phyloP scores from a whole-genome alignment of 2,888 invertebrate genomes.

The Habroteleia sp. region DNA sequence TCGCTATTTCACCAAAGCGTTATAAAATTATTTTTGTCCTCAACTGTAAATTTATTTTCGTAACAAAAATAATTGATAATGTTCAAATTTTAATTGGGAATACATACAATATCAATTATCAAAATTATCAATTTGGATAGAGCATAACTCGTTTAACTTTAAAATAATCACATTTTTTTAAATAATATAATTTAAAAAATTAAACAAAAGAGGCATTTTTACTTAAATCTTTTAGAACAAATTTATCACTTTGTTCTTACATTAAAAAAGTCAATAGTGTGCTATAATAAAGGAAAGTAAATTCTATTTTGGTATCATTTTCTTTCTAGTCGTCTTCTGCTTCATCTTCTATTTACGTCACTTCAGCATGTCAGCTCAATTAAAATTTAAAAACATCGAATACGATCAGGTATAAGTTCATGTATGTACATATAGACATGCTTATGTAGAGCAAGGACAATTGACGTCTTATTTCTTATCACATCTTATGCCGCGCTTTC shows the following conservation, averaged over 20 bases:
- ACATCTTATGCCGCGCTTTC: slow-evolving; percentile 10
- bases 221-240: too few species aligned
- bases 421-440: slow-evolving; percentile 37
- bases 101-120: too few species aligned
- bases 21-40: too few species aligned
- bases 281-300: not conserved
- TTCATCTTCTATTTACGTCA: slow-evolving; percentile 24
- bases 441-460: slow-evolving; percentile 47
- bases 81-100: too few species aligned
- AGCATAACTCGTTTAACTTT: too few species aligned
- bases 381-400: slow-evolving; percentile 32
- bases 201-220: too few species aligned
- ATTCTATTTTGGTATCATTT: slow-evolving; percentile 8
- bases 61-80: too few species aligned
- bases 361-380: slow-evolving; percentile 12
- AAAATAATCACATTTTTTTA: too few species aligned
- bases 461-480: slow-evolving; percentile 47
- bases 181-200: too few species aligned
- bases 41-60: too few species aligned
- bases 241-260: not conserved
- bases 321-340: slow-evolving; percentile 25
- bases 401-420: slow-evolving; percentile 19
- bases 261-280: not conserved
- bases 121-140: too few species aligned
- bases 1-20: too few species aligned